Percentiles rank a stretch among this genome's conserved stretches.
phyloP scores from a whole-genome alignment of 2,888 invertebrate genomes.

The Heliconius ismenius region DNA sequence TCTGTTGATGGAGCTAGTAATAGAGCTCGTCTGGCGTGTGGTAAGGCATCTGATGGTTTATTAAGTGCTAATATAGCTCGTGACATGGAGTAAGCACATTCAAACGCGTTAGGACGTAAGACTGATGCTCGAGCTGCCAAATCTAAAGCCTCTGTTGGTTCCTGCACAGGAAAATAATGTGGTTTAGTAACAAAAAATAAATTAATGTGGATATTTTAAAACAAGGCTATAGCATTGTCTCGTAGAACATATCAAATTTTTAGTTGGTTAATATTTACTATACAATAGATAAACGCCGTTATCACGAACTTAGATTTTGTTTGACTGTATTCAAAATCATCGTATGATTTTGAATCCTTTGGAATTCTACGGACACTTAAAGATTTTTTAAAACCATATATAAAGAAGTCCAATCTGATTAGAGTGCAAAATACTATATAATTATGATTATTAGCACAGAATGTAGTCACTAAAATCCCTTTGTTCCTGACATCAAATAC shows the following conservation, averaged over 20 bases:
- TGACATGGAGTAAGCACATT: conserved; percentile 95
- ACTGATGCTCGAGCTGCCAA: conserved; percentile 92
- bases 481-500: conserved; percentile 31
- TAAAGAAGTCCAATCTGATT: no score
- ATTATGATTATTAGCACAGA: no score
- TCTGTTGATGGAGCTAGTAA: conserved; percentile 87
- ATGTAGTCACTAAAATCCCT: no score
- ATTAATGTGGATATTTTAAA: background rate
- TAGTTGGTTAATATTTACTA: no score
- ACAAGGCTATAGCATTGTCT: background rate
- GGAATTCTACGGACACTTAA: no score
- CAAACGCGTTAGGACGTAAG: conserved; percentile 93
- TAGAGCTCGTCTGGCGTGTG: conserved; percentile 91
- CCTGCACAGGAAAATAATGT: conserved; percentile 73
- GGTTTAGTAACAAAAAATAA: background rate
- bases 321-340: no score
- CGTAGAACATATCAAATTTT: no score
- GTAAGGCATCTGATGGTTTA: conserved; percentile 87
- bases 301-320: no score
- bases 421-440: no score
- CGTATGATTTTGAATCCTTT: no score
- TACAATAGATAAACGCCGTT: no score
- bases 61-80: conserved; percentile 91
- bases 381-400: no score
- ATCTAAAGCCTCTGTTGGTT: conserved; percentile 92